Percentiles rank a stretch among this genome's conserved stretches.
Evolutionary conservation across 2,113 vertebrate genomes (phyloP).

Genomic region (Austrofundulus limnaeus): DNA sequence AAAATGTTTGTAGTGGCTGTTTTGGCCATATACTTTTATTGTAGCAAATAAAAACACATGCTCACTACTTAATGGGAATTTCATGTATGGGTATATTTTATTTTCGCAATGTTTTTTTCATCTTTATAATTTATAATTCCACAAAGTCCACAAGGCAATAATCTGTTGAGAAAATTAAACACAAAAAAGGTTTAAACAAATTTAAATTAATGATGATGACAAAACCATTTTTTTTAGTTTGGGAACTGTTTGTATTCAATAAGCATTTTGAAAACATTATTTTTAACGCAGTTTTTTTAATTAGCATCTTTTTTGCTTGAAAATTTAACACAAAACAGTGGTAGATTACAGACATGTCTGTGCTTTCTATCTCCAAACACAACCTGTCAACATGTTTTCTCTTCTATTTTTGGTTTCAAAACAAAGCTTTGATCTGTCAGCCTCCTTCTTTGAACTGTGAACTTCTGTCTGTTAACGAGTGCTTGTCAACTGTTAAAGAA

Average conservation of each 20-base stretch:
- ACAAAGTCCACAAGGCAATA: no score
- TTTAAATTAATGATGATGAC: no score
- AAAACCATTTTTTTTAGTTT: background rate
- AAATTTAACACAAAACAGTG: background rate
- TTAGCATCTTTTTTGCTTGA: background rate
- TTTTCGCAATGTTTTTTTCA: no score
- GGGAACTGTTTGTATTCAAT: no score
- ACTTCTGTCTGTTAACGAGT: constrained; percentile 79
- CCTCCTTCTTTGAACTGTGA: constrained; percentile 42
- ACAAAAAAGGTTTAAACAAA: no score
- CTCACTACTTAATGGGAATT: no score
- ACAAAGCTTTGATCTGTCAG: constrained; percentile 40
- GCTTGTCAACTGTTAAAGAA: constrained; percentile 88
- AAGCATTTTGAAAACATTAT: no score
- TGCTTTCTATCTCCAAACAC: constrained; percentile 22
- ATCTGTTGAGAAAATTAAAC: no score
- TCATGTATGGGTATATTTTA: no score
- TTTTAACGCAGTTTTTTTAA: background rate
- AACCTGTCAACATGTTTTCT: constrained; percentile 34
- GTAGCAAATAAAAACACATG: no score
- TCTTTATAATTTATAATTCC: no score
- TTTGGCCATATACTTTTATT: no score
- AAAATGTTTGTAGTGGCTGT: background rate
- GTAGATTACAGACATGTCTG: background rate
- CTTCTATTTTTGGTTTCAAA: constrained; percentile 55